Evolutionary conservation across 1,140 invertebrate genomes (phyloP), one percentile per base, ranked within the genome.

Genomic region (Eriosoma lanigerum): DNA sequence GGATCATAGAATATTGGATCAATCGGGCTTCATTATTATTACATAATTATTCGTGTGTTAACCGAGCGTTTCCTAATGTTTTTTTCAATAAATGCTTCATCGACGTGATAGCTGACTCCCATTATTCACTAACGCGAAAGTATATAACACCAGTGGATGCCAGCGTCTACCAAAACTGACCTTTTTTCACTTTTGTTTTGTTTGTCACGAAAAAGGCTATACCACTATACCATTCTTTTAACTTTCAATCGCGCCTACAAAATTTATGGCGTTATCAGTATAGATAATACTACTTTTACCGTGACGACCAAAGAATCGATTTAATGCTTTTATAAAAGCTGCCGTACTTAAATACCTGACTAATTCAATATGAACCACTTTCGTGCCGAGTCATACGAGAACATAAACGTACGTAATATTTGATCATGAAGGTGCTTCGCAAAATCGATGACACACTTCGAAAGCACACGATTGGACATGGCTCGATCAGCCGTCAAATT

Each of bases 301-400:
- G 1, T 54, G 50, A 10, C 75, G 15, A 19, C n/a, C 29, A 9
- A 62, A 29, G 62, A 62, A 80, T 38, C 75, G 26, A n/a, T 83
- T 81, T 6, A 88, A 80, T 10, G 85, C 83, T 10, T 85, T 82
- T 15, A 87, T 64, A 68, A 88, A 87, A 82, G 82, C 56, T 86
- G 83, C n/a, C n/a, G 3, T 86, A 83, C 1, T 84, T 82, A 17
- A 82, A 0, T 87, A 86, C 0, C 86, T 24, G 80, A 88, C 86
- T 13, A 88, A 1, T 60, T 60, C 58, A 0, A 60, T 81, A 81
- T 87, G 86, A 32, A 87, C 80, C 1, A 85, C 87, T 54, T 83
- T 84, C 1, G 86, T 86, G 0, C 82, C 46, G 9, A 87, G 84
- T 75, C 86, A 88, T 6, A 87, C 84, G 81, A 88, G 88, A 8